These are phyloP conservation scores for Poecilia wingei DNA, from an alignment of 2,797 vertebrate species.

Conservation along the genomic window DNA sequence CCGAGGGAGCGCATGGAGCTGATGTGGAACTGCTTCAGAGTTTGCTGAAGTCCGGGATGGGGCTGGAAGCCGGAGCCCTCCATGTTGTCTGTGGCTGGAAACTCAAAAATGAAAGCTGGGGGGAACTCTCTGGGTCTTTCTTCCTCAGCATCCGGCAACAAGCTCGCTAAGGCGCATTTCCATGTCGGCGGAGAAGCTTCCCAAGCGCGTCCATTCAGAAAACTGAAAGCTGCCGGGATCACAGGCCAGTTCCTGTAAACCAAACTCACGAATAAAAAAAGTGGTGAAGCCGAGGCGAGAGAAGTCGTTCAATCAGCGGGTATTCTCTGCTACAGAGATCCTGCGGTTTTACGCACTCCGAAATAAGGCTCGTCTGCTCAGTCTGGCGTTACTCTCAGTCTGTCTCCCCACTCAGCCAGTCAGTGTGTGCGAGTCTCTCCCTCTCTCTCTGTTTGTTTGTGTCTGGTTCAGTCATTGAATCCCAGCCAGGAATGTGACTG, in stretches of 20 bases:
- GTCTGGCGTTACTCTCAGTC: conserved; percentile 71
- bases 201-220: conserved; percentile 77
- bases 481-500: conserved; percentile 97
- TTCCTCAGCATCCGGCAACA: conserved; percentile 71
- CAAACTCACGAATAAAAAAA: conserved; percentile 40
- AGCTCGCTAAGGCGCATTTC: conserved; percentile 71
- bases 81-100: conserved; percentile 75
- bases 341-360: conserved; percentile 74
- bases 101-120: conserved; percentile 62
- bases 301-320: conserved; percentile 50
- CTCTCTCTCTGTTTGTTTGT: conserved; percentile 88
- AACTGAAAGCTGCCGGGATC: conserved; percentile 54
- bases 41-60: conserved; percentile 98
- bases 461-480: conserved; percentile 95
- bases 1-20: conserved; percentile 98
- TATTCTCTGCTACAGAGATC: conserved; percentile 49
- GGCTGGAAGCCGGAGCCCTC: conserved; percentile 93
- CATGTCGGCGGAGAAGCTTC: conserved; percentile 79
- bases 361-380: conserved; percentile 72
- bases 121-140: conserved; percentile 44
- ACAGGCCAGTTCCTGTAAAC: conserved; percentile 39
- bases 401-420: conserved; percentile 67
- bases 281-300: conserved; percentile 50
- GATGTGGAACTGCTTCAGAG: conserved; percentile 98
- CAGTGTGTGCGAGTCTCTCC: conserved; percentile 59